Evolutionary conservation across 2,113 vertebrate species (phyloP), one percentile per base, ranked within the genome.

Genomic region (Spea bombifrons): DNA sequence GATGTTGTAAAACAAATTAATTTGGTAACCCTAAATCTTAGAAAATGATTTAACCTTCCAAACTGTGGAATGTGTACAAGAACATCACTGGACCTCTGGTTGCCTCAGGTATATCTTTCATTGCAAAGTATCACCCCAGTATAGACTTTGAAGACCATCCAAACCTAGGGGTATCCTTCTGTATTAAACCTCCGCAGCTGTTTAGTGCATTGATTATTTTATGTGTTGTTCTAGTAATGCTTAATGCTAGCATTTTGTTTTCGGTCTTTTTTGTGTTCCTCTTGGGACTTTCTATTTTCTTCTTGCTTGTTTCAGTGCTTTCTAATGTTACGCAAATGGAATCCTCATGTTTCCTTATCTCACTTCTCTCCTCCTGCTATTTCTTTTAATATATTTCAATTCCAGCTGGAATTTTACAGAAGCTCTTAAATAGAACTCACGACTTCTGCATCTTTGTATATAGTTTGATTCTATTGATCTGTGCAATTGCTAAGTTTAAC

Each of bases 281-380:
- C 71, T 9, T 68, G 78, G 71, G 78, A 80, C 57, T 4, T 30
- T 17, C n/a, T 12, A 49, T 46, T 74, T 66, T 63, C 46, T 69
- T 69, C 57, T 45, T 73, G 45, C 63, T 80, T 66, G 70, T 73
- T 74, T 74, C 78, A 73, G 71, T 74, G 71, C 78, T 59, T 80
- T 74, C 71, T 74, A 74, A 80, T 80, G 78, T 80, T 80, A 68
- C 71, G 68, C 78, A 80, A 80, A 80, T 80, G 78, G 78, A 80
- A 61, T 68, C 78, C 78, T 74, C 65, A 63, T 80, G 78, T 80
- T 80, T 74, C 65, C 68, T 57, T 49, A 68, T 80, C 78, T 80
- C 78, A 74, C 78, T 68, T 74, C 71, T 73, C n/a, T 74, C 46
- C n/a, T 55, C 16, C 55, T 61, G 71, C 49, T 47, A 55, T 66